A percentile compares a stretch with the other conserved stretches of the same genome.
Conservation (phyloP, 2,113 vertebrate species). For the Oxygymnocypris stewartii region DNA sequence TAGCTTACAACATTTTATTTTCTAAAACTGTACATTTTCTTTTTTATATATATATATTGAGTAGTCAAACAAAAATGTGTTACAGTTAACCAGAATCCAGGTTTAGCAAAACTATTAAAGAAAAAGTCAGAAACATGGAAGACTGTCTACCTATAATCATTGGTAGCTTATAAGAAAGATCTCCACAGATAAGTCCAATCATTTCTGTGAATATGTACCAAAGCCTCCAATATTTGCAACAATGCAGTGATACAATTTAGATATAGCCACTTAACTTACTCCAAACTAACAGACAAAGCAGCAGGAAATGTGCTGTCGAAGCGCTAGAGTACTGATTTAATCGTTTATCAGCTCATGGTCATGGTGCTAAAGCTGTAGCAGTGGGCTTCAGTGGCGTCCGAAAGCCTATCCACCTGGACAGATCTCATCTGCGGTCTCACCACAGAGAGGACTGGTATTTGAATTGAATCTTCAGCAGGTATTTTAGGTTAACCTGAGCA, state of each 20-base stretch:
- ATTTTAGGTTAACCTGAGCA: constrained; percentile 94
- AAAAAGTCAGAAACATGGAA: constrained; percentile 42
- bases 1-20: constrained; percentile 20
- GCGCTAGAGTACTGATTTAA: constrained; percentile 7
- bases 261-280: constrained; percentile 20
- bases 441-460: constrained; percentile 95
- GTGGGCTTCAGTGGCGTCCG: constrained; percentile 45
- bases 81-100: constrained; percentile 30
- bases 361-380: constrained; percentile 2
- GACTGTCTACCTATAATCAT: constrained; percentile 38
- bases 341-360: background rate
- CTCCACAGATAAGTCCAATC: constrained; percentile 11
- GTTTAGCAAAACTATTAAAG: constrained; percentile 23
- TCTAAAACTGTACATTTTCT: constrained; percentile 47
- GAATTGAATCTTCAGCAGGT: constrained; percentile 96
- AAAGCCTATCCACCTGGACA: constrained; percentile 27
- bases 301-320: constrained; percentile 6
- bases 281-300: constrained; percentile 24
- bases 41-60: background rate
- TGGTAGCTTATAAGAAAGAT: constrained; percentile 19
- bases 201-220: constrained; percentile 21
- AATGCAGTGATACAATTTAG: constrained; percentile 14
- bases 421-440: constrained; percentile 71
- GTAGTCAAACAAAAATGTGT: background rate
- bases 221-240: background rate